These are phyloP conservation scores for Lymantria dispar DNA, from an alignment of 2,888 invertebrate species.

Conservation along the genomic window DNA sequence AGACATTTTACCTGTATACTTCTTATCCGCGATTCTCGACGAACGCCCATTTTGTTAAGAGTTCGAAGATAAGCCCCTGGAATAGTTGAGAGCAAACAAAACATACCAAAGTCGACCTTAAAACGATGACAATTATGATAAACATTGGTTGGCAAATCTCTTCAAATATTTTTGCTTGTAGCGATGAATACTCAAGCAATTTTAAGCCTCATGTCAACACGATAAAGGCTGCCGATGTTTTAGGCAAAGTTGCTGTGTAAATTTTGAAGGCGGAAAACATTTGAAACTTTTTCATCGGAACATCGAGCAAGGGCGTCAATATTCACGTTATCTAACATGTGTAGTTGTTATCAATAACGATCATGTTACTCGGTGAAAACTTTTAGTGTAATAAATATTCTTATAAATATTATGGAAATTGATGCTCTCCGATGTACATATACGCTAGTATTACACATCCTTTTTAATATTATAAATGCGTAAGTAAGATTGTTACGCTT, in stretches of 20 bases:
- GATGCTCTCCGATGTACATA: too few relatives aligned
- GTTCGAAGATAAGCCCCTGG: constrained; percentile 30
- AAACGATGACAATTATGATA: neutral
- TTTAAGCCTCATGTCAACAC: constrained; percentile 1
- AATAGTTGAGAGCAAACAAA: constrained; percentile 11
- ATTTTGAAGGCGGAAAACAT: constrained; percentile 29
- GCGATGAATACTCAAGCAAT: constrained; percentile 4
- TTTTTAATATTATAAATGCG: too few relatives aligned
- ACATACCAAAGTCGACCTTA: constrained; percentile 6
- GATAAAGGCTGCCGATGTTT: constrained; percentile 3
- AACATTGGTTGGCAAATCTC: constrained; percentile 4
- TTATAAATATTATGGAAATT: too few relatives aligned
- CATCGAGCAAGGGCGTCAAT: constrained; percentile 7
- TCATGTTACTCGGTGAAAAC: neutral
- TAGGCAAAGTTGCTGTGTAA: neutral
- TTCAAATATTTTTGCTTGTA: constrained; percentile 6
- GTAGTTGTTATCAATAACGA: constrained; percentile 2
- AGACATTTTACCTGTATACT: constrained; percentile 7
- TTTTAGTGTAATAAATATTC: too few relatives aligned
- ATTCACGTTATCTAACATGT: constrained; percentile 17
- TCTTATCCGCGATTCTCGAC: neutral
- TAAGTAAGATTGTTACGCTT: too few relatives aligned
- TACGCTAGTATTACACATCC: too few relatives aligned
- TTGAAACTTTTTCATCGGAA: constrained; percentile 29
- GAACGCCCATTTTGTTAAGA: constrained; percentile 33